Evolutionary conservation across 2,888 invertebrate species (phyloP), one percentile per base, ranked within the genome.

Genomic region (Malthinus seriepunctatus): DNA sequence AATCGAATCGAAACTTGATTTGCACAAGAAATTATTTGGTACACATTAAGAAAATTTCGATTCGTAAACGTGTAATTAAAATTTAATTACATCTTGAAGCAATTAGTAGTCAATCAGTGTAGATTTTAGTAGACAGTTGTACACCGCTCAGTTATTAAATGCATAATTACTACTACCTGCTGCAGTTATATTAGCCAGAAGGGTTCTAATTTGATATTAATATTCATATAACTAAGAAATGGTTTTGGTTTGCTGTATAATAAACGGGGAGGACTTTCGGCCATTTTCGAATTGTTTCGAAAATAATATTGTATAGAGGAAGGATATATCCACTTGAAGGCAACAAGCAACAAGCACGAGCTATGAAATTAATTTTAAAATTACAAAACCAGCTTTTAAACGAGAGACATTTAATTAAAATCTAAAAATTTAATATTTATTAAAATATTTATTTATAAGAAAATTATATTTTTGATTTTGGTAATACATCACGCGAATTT

Each of bases 101-200:
- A 78, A 78, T 77, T 78, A 79, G 74, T 72, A 78, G 77, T 78
- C 78, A 78, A 79, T 79, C 79, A 78, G 74, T 66, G 72, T 67
- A 70, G 71, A 69, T 68, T 70, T 68, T 66, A 60, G 64, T 52
- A 61, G 56, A 59, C 63, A 64, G 62, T 66, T 63, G 67, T 56
- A 61, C 56, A 56, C 56, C 58, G 62, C 58, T 58, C 65, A 72
- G 77, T 78, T 78, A 78, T 78, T 78, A 79, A 78, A 78, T 77
- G 71, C 75, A 76, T 78, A 77, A 78, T 78, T 78, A 78, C 74
- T 66, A 64, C 70, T 73, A 72, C 74, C 71, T 72, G 74, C 71
- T 72, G 73, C 72, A 73, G 73, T 71, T 72, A 70, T 75, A 74
- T 73, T 74, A 74, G 69, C 72, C 71, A 56, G 64, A 63, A 68